Conservation (phyloP, 2,113 vertebrate genomes). For the Buteo buteo region DNA sequence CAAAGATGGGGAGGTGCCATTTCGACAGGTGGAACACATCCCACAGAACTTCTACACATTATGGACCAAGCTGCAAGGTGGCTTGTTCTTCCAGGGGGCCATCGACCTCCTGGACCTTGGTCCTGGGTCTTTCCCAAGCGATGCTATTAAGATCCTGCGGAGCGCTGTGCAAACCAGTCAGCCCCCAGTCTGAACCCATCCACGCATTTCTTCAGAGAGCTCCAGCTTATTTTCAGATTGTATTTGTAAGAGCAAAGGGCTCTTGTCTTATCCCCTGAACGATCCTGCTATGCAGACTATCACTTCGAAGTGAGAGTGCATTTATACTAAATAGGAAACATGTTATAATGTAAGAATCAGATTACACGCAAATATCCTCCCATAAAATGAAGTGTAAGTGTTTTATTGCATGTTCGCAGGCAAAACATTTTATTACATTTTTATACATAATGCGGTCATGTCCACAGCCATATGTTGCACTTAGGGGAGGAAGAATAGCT, state of each 20-base stretch:
- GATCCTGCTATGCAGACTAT: background rate
- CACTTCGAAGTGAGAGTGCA: background rate
- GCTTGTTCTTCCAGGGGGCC: background rate
- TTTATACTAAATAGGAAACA: constrained; percentile 2
- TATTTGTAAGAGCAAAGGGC: background rate
- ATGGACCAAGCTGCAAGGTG: background rate
- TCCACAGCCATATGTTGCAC: background rate
- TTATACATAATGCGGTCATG: background rate
- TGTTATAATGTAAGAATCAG: background rate
- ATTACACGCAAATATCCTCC: background rate
- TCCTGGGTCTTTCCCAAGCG: background rate
- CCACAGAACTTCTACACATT: background rate
- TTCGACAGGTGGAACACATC: background rate
- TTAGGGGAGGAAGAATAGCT: background rate
- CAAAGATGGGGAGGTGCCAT: background rate
- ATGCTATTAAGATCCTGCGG: background rate
- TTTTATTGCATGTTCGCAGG: background rate
- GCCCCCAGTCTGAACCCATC: background rate
- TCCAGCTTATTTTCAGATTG: background rate
- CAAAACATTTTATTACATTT: constrained; percentile 1
- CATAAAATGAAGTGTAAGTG: constrained; percentile 23
- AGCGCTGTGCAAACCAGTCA: background rate
- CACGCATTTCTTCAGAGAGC: background rate
- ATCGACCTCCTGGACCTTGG: background rate
- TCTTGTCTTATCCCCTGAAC: background rate